Conservation (phyloP, 2,888 invertebrate genomes). For the Morinoia aosen region DNA sequence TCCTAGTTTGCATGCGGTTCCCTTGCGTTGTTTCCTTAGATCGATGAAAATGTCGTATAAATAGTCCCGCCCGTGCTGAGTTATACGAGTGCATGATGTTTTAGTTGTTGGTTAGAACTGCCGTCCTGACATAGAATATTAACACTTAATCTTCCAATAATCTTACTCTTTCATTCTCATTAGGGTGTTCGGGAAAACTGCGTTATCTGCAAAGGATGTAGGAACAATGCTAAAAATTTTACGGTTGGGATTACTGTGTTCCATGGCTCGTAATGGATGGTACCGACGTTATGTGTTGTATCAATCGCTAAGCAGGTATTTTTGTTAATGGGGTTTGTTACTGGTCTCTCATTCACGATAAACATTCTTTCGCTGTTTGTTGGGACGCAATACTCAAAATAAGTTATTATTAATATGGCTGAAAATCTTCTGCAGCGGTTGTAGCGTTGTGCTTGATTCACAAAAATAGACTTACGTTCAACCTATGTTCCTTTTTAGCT, state of each 20-base stretch:
- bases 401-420: background rate
- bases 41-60: background rate
- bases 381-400: too few species aligned
- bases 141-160: background rate
- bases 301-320: background rate
- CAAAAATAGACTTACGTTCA: background rate
- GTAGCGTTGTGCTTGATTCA: background rate
- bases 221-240: background rate
- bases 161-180: background rate
- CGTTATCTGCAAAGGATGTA: too few species aligned
- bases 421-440: background rate
- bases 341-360: too few species aligned
- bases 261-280: background rate
- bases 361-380: background rate
- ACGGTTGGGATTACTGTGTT: background rate
- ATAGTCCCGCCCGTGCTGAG: background rate
- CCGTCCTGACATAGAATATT: background rate
- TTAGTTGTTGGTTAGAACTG: background rate
- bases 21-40: background rate
- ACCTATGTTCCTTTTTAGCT: background rate
- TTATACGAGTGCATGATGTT: background rate
- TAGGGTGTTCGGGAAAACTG: background rate
- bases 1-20: background rate
- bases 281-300: background rate
- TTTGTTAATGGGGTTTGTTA: background rate